These are phyloP conservation scores for Hippoglossus stenolepis DNA, from an alignment of 2,113 vertebrate species.

Conservation along the genomic window DNA sequence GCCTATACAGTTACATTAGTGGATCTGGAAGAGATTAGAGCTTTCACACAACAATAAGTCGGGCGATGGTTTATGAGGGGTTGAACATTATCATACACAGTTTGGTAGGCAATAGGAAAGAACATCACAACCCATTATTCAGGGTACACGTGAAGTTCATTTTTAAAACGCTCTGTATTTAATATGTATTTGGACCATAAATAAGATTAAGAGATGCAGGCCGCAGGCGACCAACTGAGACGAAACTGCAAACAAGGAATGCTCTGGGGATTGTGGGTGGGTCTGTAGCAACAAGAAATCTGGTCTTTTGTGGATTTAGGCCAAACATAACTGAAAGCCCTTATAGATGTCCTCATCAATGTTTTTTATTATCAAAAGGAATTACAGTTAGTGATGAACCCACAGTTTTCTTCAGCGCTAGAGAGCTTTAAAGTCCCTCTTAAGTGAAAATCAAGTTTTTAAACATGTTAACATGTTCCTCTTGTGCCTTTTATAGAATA, in stretches of 20 bases:
- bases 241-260: slow-evolving; percentile 8
- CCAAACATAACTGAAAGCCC: too few relatives aligned
- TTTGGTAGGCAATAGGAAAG: slow-evolving; percentile 24
- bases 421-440: too few relatives aligned
- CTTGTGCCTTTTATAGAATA: too few relatives aligned
- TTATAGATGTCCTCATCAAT: too few relatives aligned
- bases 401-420: too few relatives aligned
- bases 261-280: not conserved
- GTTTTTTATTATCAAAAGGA: too few relatives aligned
- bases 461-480: too few relatives aligned
- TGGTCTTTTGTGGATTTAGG: not conserved
- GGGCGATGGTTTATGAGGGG: slow-evolving; percentile 49
- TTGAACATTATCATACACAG: slow-evolving; percentile 29
- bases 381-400: too few relatives aligned
- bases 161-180: slow-evolving; percentile 35
- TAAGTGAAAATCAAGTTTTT: too few relatives aligned
- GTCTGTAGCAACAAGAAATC: not conserved
- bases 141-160: slow-evolving; percentile 39
- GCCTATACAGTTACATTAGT: slow-evolving; percentile 52
- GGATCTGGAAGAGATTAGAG: slow-evolving; percentile 73
- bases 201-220: slow-evolving; percentile 20
- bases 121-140: slow-evolving; percentile 50
- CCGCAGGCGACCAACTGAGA: not conserved
- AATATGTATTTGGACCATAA: slow-evolving; percentile 55
- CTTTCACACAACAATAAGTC: slow-evolving; percentile 43